Conservation (phyloP, 2,797 vertebrate species). For the Amazona finschi region DNA sequence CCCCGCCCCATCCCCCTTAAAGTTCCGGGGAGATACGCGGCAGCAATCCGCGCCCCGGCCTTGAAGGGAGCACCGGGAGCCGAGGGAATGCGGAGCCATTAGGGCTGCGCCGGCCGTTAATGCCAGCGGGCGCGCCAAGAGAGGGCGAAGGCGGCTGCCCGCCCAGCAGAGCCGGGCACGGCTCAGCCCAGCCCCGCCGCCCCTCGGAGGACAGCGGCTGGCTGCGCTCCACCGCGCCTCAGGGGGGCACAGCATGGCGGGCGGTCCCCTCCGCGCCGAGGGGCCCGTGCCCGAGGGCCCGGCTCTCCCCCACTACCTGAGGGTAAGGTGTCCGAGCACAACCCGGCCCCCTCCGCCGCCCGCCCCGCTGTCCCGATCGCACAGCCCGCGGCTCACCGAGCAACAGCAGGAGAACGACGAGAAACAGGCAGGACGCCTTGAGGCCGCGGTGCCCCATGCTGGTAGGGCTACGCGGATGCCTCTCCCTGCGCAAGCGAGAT, state of each 20-base stretch:
- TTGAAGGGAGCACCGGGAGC: not conserved
- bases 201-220: not conserved
- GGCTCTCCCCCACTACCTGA: not conserved
- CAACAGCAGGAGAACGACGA: conserved; percentile 4
- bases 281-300: not conserved
- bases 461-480: not conserved
- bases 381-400: conserved; percentile 17
- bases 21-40: not conserved
- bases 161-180: no score
- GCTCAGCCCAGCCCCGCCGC: not conserved
- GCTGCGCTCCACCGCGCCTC: not conserved
- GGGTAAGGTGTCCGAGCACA: not conserved
- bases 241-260: not conserved
- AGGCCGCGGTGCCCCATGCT: conserved; percentile 37
- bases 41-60: not conserved
- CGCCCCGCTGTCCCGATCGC: not conserved
- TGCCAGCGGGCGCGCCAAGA: not conserved
- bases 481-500: not conserved
- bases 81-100: not conserved
- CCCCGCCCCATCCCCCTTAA: not conserved
- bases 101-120: not conserved
- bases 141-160: not conserved
- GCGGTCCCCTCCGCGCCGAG: not conserved
- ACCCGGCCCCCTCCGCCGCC: not conserved
- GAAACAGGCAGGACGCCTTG: not conserved